Base-by-base conservation (phyloP, 2,888 invertebrate species). In the Chrysodeixis includens region DNA sequence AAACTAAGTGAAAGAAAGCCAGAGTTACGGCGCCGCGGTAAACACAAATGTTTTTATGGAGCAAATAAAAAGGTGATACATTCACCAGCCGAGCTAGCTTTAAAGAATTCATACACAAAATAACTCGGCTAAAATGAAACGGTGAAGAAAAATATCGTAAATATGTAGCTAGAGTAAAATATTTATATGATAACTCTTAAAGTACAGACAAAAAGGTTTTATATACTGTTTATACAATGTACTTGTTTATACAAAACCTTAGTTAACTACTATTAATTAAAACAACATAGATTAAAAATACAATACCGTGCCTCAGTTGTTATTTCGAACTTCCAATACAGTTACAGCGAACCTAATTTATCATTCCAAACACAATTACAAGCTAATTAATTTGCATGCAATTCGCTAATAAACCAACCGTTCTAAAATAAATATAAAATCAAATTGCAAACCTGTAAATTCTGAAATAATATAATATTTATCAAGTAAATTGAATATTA, bases 1-100 rank as follows among this genome's bases (percentile, higher is more conserved):
- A 79, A 80, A 76, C 71, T 71, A 81, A 79, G 69, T 82, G 80
- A 82, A 80, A 72, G 74, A 62, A 70, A 76, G 62, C 44, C 58
- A 59, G 62, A 73, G 35, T 74, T 76, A 74, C 56, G 62, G 20
- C 26, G 14, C 61, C 59, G 22, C 26, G 26, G 26, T 26, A 4
- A 4, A 26, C 40, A 18, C 49, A 18, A 22, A 30, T 35, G 68
- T 51, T 72, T 66, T 73, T 74, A 74, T 67, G 59, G 58, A 73
- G 35, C 62, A 12, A 59, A 73, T 73, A 62, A 74, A 26, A 46
- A 46, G 8, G 18, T 46, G 68, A 73, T 76, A 76, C 59, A 73
- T 62, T 61, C n/a, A 44, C 6, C 16, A 44, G 44, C 0, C 1
- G n/a, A 9, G 7, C 7, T 44, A 16, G 16, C 7, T 8, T 16